These are phyloP conservation scores for Molorchus minor DNA, from an alignment of 2,888 invertebrate species.

Conservation along the genomic window DNA sequence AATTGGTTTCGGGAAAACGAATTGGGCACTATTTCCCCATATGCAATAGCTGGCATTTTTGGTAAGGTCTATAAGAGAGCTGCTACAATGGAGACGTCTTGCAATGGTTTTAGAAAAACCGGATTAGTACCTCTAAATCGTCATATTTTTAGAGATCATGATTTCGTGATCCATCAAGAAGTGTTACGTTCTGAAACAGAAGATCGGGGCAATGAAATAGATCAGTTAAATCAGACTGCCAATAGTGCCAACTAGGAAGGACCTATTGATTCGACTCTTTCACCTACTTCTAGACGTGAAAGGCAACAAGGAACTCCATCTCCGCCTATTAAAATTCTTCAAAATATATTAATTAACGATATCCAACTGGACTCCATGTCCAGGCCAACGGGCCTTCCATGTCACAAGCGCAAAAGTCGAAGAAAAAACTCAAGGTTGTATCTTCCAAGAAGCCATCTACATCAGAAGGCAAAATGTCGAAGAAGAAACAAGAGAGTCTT, in stretches of 20 bases:
- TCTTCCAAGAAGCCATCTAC: neutral
- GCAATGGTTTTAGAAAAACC: slow-evolving; percentile 11
- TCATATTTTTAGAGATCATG: slow-evolving; percentile 16
- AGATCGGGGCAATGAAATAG: neutral
- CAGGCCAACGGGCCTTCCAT: no score
- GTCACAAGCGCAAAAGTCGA: neutral
- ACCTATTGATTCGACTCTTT: neutral
- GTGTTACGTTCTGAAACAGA: neutral
- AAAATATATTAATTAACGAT: no score
- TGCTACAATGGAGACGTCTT: slow-evolving; percentile 22
- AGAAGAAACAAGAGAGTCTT: neutral
- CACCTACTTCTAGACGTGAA: neutral
- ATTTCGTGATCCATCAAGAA: neutral
- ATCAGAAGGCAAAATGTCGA: neutral
- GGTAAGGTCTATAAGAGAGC: slow-evolving; percentile 21
- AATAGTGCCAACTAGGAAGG: no score
- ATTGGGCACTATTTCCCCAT: slow-evolving; percentile 20
- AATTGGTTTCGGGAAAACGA: neutral
- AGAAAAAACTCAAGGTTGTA: neutral
- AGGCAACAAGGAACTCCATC: neutral
- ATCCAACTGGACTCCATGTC: no score
- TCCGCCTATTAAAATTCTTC: neutral
- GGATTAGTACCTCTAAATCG: slow-evolving; percentile 20
- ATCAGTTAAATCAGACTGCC: no score
- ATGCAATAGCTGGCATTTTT: slow-evolving; percentile 22